Percentiles rank a stretch among this genome's conserved stretches.
phyloP scores from a whole-genome alignment of 1,140 invertebrate species.

The Scaptomyza hsui region DNA sequence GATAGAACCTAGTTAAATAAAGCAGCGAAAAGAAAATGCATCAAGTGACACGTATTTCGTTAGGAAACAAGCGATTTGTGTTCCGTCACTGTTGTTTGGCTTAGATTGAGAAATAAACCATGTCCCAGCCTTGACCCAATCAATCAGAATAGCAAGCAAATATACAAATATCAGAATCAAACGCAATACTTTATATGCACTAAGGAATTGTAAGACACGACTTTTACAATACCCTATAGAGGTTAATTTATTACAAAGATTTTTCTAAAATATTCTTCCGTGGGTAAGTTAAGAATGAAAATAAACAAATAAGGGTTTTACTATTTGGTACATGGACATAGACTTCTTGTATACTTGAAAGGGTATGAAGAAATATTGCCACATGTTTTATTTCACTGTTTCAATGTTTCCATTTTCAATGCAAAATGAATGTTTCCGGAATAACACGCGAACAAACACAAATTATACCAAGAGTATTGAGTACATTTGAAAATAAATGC shows the following conservation, averaged over 20 bases:
- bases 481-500: too few relatives aligned
- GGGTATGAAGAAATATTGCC: background rate
- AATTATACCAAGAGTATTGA: too few relatives aligned
- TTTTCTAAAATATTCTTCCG: too few relatives aligned
- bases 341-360: too few relatives aligned
- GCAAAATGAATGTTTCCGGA: background rate
- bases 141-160: constrained; percentile 15
- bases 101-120: constrained; percentile 21
- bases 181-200: background rate
- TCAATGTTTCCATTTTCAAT: too few relatives aligned
- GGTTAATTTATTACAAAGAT: too few relatives aligned
- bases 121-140: constrained; percentile 28
- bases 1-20: constrained; percentile 21
- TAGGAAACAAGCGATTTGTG: background rate
- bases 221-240: background rate
- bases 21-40: constrained; percentile 20
- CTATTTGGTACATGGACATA: too few relatives aligned
- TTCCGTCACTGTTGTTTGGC: background rate
- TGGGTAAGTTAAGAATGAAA: too few relatives aligned
- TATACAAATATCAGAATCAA: constrained; percentile 17
- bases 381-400: background rate
- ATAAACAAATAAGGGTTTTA: too few relatives aligned
- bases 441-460: too few relatives aligned
- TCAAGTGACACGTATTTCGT: constrained; percentile 52
- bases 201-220: background rate